phyloP scores from a whole-genome alignment of 2,888 invertebrate genomes.

The Diachrysia chrysitis region DNA sequence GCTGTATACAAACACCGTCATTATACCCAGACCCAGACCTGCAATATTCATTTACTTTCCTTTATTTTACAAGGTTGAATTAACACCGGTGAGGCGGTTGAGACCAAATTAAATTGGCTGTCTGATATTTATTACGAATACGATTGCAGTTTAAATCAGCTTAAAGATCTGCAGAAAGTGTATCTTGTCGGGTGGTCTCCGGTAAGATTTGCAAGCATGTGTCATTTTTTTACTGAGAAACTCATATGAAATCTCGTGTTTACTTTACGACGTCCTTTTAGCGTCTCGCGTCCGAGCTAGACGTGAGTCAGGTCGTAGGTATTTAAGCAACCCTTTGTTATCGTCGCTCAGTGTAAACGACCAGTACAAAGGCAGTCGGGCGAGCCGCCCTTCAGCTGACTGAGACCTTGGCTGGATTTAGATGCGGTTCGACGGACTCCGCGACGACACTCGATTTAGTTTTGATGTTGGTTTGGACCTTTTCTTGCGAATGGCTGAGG shows the following conservation, averaged over 20 bases:
- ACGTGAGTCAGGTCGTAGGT: conserved; percentile 79
- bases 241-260: conserved; percentile 28
- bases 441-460: conserved; percentile 80
- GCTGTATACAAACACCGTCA: conserved; percentile 73
- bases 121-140: conserved; percentile 66
- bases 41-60: conserved; percentile 71
- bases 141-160: conserved; percentile 66
- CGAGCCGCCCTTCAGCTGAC: conserved; percentile 86
- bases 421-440: conserved; percentile 86
- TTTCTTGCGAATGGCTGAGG: conserved; percentile 76
- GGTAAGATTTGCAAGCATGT: conserved; percentile 59
- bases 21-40: conserved; percentile 73
- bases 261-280: conserved; percentile 62
- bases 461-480: conserved; percentile 78
- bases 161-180: conserved; percentile 63
- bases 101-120: conserved; percentile 66
- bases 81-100: conserved; percentile 50
- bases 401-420: conserved; percentile 88
- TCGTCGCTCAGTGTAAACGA: conserved; percentile 83
- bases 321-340: conserved; percentile 84
- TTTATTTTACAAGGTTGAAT: conserved; percentile 65
- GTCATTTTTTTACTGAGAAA: conserved; percentile 48
- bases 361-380: conserved; percentile 81
- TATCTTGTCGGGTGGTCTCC: conserved; percentile 77
- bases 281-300: conserved; percentile 59